Evolutionary conservation across 1,140 invertebrate genomes (phyloP), one percentile per base, ranked within the genome.

Genomic region (Macrobrachium rosenbergii): DNA sequence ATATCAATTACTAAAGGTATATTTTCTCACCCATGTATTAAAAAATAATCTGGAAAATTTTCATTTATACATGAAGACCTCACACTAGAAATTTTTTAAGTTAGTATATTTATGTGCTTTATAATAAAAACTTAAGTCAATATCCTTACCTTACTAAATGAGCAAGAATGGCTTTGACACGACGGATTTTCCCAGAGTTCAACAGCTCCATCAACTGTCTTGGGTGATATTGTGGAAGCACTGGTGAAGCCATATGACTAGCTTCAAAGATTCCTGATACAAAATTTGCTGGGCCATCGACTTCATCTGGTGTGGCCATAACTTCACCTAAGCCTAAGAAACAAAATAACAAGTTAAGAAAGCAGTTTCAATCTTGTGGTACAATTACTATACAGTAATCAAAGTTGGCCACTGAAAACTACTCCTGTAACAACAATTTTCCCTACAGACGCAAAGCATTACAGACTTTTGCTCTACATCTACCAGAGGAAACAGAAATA

Each of bases 171-270:
- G 98, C 98, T 92, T 99, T 99, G 0, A 99, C 99, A 94, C 98
- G 97, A 90, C 97, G 93, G 60, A 99, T 98, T 93, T 99, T 99
- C 0, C 99, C 99, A 83, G 98, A 99, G 92, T 99, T 99, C 0
- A 99, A 93, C n/a, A 99, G 92, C 92, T 99, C 99, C 96, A 99
- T 99, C 5, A 99, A 92, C 91, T 99, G 98, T 91, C 99, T 99
- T 0, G 99, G 99, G 94, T 99, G 99, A 92, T 99, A 99, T 91
- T 99, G 99, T 0, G 99, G 99, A 87, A 99, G 92, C n/a, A 99
- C 98, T 0, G 98, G 98, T 91, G 97, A 98, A 0, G 97, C 97
- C 90, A 99, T 96, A 77, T 97, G 94, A n/a, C 97, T 97, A 0
- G 98, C 98, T 92, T 99, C 98, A 93, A 99, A 99, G 59, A 99